Percentiles rank a stretch among this genome's conserved stretches.
Conservation (phyloP, 2,113 vertebrate species). For the Micronisus gabar region DNA sequence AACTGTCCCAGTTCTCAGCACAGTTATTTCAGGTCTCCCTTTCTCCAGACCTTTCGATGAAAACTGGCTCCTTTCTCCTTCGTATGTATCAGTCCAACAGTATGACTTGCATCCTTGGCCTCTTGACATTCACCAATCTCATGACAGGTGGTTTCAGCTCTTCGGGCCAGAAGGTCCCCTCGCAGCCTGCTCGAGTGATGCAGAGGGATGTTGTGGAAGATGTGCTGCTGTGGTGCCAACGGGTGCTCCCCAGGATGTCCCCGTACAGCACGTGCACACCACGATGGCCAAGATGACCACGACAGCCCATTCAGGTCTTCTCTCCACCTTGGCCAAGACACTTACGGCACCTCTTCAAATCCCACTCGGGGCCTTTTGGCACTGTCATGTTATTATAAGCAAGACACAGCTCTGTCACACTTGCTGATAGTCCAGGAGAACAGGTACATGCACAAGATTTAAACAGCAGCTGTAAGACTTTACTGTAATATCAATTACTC, state of each 20-base stretch:
- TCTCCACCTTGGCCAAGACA: background rate
- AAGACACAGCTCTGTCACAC: background rate
- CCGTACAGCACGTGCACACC: background rate
- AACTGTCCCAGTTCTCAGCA: background rate
- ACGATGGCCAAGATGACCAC: background rate
- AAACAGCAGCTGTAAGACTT: background rate
- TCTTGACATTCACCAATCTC: background rate
- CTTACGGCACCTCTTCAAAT: background rate
- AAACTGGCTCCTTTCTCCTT: background rate
- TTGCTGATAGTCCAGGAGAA: background rate
- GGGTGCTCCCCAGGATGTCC: background rate
- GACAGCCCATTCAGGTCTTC: background rate
- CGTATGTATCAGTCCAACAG: background rate
- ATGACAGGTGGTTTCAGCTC: background rate
- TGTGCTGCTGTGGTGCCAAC: background rate
- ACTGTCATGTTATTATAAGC: background rate
- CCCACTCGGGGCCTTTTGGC: background rate
- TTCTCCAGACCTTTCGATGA: background rate
- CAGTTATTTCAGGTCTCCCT: background rate
- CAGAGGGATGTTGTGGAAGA: background rate
- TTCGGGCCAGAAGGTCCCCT: background rate
- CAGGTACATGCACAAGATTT: fast-evolving
- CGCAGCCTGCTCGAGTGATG: background rate
- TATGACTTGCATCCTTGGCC: background rate
- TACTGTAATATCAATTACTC: background rate